Evolutionary conservation across 2,888 invertebrate genomes (phyloP).

Genomic region (Chymomyza amoena): DNA sequence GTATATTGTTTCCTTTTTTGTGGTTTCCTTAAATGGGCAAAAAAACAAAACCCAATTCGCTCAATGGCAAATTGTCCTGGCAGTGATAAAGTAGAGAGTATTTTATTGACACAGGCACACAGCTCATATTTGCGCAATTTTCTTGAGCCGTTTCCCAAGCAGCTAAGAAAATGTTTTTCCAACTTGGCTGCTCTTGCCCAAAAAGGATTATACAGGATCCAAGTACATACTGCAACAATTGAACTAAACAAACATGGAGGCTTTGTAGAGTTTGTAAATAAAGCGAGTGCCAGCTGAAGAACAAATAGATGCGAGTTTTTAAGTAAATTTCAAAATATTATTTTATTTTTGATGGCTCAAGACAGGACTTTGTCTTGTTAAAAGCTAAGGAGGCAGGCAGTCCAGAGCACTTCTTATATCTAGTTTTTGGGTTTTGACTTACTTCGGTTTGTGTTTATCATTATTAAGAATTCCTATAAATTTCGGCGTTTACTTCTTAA

Average conservation of each 20-base stretch:
- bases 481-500: no score
- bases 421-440: no score
- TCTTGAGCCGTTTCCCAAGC: conserved; percentile 43
- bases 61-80: background rate
- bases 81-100: background rate
- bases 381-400: no score
- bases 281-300: no score
- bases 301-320: no score
- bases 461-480: no score
- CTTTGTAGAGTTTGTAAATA: no score
- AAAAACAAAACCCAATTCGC: conserved; percentile 20
- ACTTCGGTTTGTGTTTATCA: no score
- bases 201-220: conserved; percentile 54
- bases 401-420: no score
- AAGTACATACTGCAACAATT: background rate
- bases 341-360: no score
- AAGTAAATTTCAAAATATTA: no score
- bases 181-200: conserved; percentile 35
- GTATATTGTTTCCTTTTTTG: conserved; percentile 48
- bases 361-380: no score
- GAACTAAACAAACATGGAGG: background rate
- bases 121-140: conserved; percentile 65
- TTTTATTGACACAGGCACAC: conserved; percentile 2
- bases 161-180: conserved; percentile 67
- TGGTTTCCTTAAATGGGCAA: conserved; percentile 43